Conservation (phyloP, 2,888 invertebrate genomes). For the Dendrolimus pini region DNA sequence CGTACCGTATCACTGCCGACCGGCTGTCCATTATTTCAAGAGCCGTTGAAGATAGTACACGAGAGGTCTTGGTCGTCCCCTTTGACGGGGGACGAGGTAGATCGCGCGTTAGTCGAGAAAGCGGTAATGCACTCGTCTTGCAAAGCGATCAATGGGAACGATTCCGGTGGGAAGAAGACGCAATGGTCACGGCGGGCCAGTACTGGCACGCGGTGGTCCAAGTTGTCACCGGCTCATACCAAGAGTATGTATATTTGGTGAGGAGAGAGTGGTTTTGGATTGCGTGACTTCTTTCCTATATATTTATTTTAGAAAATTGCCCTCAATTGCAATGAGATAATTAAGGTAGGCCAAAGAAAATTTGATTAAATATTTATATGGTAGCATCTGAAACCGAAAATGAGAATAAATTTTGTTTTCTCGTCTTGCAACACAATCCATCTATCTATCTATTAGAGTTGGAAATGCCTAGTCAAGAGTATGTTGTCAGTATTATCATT, state of each 20-base stretch:
- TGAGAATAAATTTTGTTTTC: too few species aligned
- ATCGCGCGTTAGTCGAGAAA: slow-evolving; percentile 46
- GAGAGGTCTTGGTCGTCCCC: slow-evolving; percentile 84
- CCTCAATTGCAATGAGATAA: too few species aligned
- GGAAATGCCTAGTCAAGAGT: too few species aligned
- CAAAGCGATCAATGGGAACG: slow-evolving; percentile 53
- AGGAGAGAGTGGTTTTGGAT: slow-evolving; percentile 15
- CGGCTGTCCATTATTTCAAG: slow-evolving; percentile 51
- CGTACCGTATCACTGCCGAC: slow-evolving; percentile 60
- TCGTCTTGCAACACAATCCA: too few species aligned
- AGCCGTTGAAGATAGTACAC: slow-evolving; percentile 67
- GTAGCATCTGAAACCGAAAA: too few species aligned
- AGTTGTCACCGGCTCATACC: slow-evolving; percentile 64
- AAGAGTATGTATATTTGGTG: slow-evolving; percentile 62
- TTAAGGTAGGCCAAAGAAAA: too few species aligned
- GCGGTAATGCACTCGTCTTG: slow-evolving; percentile 46
- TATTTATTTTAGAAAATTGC: too few species aligned
- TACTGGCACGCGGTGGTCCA: slow-evolving; percentile 61
- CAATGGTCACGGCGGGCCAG: slow-evolving; percentile 61
- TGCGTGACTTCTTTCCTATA: slow-evolving; percentile 8
- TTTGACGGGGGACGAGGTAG: slow-evolving; percentile 73
- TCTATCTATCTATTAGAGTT: too few species aligned
- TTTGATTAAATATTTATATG: too few species aligned
- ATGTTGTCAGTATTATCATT: too few species aligned
- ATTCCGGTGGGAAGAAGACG: slow-evolving; percentile 35